A percentile compares a stretch with the other conserved stretches of the same genome.
Conservation (phyloP, 2,113 vertebrate species). For the Nerophis ophidion region DNA sequence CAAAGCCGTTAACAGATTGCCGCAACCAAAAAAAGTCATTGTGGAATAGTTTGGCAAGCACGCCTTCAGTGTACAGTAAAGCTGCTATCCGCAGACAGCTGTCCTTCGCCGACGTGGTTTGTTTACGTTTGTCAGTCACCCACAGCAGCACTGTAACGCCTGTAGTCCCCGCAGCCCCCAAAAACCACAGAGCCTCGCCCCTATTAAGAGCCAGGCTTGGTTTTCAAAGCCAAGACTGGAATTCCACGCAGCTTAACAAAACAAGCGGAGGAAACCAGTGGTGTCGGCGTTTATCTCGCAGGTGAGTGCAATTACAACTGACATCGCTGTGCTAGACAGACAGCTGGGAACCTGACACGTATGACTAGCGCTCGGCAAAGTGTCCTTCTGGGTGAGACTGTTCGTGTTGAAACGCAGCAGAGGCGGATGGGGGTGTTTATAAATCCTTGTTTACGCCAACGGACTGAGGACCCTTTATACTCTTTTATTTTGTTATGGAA, state of each 20-base stretch:
- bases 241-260: slow-evolving; percentile 56
- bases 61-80: slow-evolving; percentile 12
- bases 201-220: slow-evolving; percentile 33
- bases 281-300: slow-evolving; percentile 56
- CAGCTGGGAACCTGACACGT: slow-evolving; percentile 48
- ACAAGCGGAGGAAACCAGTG: slow-evolving; percentile 48
- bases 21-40: slow-evolving; percentile 10
- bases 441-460: slow-evolving; percentile 21
- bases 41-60: slow-evolving; percentile 14
- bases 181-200: slow-evolving; percentile 55
- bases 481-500: neutral
- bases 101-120: slow-evolving; percentile 52
- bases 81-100: slow-evolving; percentile 40
- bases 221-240: slow-evolving; percentile 56
- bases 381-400: slow-evolving; percentile 28
- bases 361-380: slow-evolving; percentile 22
- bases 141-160: slow-evolving; percentile 56
- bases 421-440: slow-evolving; percentile 10
- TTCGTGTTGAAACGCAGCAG: slow-evolving; percentile 32
- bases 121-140: slow-evolving; percentile 70
- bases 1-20: slow-evolving; percentile 15
- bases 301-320: slow-evolving; percentile 61
- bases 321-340: slow-evolving; percentile 36
- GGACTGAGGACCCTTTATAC: slow-evolving; percentile 21
- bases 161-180: slow-evolving; percentile 42